These are phyloP conservation scores for Nesidiocoris tenuis DNA, from an alignment of 2,888 invertebrate species.

Conservation along the genomic window DNA sequence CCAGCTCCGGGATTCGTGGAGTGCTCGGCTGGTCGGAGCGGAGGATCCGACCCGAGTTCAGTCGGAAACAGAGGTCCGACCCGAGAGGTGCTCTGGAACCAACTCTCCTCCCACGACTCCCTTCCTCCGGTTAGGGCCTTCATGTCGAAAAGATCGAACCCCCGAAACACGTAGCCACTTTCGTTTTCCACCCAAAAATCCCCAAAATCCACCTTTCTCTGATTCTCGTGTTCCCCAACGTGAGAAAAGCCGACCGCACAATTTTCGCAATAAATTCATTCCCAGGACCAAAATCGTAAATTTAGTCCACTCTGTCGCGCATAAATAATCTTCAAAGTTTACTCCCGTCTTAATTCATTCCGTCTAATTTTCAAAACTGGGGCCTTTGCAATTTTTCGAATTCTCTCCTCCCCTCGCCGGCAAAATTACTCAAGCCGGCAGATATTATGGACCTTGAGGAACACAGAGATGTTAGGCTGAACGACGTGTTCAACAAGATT, in stretches of 20 bases:
- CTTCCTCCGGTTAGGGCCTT: conserved; percentile 23
- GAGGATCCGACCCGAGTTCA: conserved; percentile 22
- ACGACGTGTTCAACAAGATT: conserved; percentile 51
- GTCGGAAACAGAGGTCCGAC: conserved; percentile 43
- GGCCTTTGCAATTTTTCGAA: conserved; percentile 13
- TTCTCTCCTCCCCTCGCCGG: conserved; percentile 7
- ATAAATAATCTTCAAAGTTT: too few species aligned
- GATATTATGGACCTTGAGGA: conserved; percentile 41
- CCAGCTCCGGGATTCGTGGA: not conserved
- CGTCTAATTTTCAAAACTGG: conserved; percentile 29
- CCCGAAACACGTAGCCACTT: not conserved
- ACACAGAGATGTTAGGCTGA: conserved; percentile 48
- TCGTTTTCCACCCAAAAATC: too few species aligned
- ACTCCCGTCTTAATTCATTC: too few species aligned
- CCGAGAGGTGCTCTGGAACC: conserved; percentile 21
- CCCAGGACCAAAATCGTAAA: too few species aligned
- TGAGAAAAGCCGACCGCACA: too few species aligned
- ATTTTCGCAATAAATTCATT: conserved; percentile 1
- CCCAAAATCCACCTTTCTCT: not conserved
- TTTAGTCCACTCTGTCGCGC: too few species aligned
- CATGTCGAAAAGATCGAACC: conserved; percentile 27
- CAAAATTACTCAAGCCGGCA: not conserved
- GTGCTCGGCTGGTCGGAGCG: not conserved
- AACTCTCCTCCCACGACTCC: conserved; percentile 4
- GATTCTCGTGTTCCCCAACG: too few species aligned